Base-by-base conservation (phyloP, 2,797 vertebrate species). In the Babyrousa celebensis region DNA sequence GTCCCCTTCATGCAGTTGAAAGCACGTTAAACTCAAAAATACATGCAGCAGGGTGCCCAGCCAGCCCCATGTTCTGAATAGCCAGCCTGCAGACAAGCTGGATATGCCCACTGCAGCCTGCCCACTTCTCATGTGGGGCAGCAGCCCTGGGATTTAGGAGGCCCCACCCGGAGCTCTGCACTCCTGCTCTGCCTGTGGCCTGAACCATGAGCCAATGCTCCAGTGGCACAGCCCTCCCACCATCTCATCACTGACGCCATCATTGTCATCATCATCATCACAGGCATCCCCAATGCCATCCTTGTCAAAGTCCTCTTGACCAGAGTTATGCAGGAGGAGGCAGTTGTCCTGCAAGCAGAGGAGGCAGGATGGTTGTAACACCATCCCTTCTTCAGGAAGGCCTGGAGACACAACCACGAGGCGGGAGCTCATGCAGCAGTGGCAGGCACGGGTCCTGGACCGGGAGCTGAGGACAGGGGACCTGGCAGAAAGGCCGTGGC, bases 231-330 rank as follows among this genome's bases (percentile, higher is more conserved):
- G 43, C 43, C 43, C 9, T n/a, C 89, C 99, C 98, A 99, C 99
- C 98, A 99, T 99, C 97, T 99, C 99, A 93, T 99, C 99, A 3
- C 98, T 98, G 0, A 99, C 99, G 32, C 99, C 99, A 18, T 99
- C 99, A 0, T 99, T 99, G 98, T 99, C 99, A 29, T 99, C 99
- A 1, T 99, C 99, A 14, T 99, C 99, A 75, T 99, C 99, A 96
- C 99, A 99, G 58, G 99, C 99, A 36, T 99, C 99, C 43, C 99
- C 99, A 92, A 99, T 99, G 52, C 99, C 99, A 2, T 99, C 99
- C 98, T 99, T 99, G 98, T 99, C 99, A 91, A 99, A 99, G 98
- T 99, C 99, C 90, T 99, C 99, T 98, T 99, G 99, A 90, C 99
- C 99, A 84, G 99, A 99, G 97, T 99, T 99, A 43, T 99, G 99